Conservation (phyloP, 92 coral and sea anemone species). For the Zoanthus sansibaricus region DNA sequence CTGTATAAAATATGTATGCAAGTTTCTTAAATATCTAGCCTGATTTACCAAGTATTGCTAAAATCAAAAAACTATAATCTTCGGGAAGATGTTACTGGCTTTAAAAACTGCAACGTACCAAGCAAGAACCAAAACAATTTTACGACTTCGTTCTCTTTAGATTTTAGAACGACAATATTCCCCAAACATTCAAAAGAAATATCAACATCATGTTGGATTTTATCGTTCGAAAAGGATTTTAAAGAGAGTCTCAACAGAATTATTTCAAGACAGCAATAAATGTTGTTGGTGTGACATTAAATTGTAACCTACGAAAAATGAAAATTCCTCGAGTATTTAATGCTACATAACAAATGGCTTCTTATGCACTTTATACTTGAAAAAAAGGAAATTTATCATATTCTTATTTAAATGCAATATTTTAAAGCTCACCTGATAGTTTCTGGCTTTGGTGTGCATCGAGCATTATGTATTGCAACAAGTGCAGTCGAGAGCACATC, state of each 20-base stretch:
- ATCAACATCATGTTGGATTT: conserved; percentile 13
- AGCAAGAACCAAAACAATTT: conserved; percentile 18
- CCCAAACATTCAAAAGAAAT: conserved; percentile 7
- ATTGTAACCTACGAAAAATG: conserved; percentile 23
- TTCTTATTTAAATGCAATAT: conserved; percentile 7
- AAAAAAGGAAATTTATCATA: conserved; percentile 1
- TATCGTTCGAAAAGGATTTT: conserved; percentile 22
- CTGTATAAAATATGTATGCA: neutral
- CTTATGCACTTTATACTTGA: conserved; percentile 10
- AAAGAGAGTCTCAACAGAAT: conserved; percentile 25
- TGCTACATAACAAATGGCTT: conserved; percentile 29
- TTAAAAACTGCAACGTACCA: neutral
- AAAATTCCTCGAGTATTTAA: conserved; percentile 21
- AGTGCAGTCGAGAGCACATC: conserved; percentile 14
- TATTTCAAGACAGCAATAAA: conserved; percentile 27
- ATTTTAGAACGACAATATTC: conserved; percentile 2
- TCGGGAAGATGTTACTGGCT: conserved; percentile 14
- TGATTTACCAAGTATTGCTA: conserved; percentile 17
- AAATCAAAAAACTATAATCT: conserved; percentile 16
- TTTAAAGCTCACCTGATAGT: conserved; percentile 13
- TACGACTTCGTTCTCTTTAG: conserved; percentile 12
- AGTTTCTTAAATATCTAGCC: neutral
- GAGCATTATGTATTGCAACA: conserved; percentile 8
- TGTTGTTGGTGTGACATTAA: conserved; percentile 13
- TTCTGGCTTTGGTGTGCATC: conserved; percentile 6